Evolutionary conservation across 2,113 vertebrate genomes (phyloP).

Genomic region (Xiphophorus hellerii): DNA sequence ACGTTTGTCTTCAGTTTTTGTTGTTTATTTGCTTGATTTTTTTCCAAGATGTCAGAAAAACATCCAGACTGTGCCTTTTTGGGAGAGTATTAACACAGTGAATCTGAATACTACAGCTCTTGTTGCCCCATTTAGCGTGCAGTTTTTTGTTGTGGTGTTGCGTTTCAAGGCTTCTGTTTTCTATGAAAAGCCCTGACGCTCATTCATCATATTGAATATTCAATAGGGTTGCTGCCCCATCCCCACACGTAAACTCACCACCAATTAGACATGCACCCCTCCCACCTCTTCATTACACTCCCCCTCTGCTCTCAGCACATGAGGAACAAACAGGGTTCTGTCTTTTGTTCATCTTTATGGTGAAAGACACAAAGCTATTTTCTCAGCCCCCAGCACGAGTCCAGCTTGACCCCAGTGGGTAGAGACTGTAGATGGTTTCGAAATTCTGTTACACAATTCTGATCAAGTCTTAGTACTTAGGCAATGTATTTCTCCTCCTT

Average conservation of each 20-base stretch:
- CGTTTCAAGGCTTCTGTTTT: conserved; percentile 56
- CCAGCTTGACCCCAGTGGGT: conserved; percentile 57
- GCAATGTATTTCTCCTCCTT: conserved; percentile 46
- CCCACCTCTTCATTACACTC: conserved; percentile 51
- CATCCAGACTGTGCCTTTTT: not conserved
- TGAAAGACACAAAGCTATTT: conserved; percentile 69
- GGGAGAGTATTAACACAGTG: not conserved
- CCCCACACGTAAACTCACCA: conserved; percentile 40
- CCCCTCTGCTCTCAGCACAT: conserved; percentile 41
- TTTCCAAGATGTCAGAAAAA: not conserved
- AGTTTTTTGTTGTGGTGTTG: conserved; percentile 33
- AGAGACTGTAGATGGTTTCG: conserved; percentile 19
- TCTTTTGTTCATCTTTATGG: conserved; percentile 68
- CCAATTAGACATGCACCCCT: conserved; percentile 61
- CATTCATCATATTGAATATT: conserved; percentile 78
- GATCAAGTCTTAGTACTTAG: conserved; percentile 19
- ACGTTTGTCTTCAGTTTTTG: not conserved
- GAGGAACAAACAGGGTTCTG: conserved; percentile 65
- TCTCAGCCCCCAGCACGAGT: conserved; percentile 56
- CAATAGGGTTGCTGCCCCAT: conserved; percentile 51
- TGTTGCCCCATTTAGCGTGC: conserved; percentile 32
- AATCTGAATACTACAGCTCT: conserved; percentile 12
- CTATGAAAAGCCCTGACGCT: conserved; percentile 63
- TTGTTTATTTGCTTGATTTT: not conserved
- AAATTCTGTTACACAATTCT: conserved; percentile 40